Conservation (phyloP, 2,797 vertebrate genomes). For the Crocodylus rhombifer region DNA sequence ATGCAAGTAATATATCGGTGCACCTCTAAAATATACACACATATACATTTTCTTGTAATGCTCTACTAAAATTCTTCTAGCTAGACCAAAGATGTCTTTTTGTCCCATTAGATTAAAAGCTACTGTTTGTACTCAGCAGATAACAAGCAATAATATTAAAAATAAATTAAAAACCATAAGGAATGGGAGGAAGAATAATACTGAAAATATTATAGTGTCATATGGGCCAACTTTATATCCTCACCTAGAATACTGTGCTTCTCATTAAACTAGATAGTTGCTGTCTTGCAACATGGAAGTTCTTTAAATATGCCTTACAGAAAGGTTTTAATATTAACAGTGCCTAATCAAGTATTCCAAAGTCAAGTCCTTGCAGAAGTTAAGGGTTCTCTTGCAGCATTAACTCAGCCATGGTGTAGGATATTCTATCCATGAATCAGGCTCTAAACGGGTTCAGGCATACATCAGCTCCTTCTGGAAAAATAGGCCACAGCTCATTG, state of each 20-base stretch:
- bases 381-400: not conserved
- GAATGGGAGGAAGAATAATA: not conserved
- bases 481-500: not conserved
- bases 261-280: not conserved
- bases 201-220: not conserved
- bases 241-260: not conserved
- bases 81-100: not conserved
- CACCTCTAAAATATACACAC: not conserved
- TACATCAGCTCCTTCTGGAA: not conserved
- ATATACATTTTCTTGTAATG: accelerated
- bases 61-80: not conserved
- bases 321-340: no score
- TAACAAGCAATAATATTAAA: not conserved
- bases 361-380: not conserved
- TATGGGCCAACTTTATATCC: not conserved
- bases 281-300: not conserved
- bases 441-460: not conserved
- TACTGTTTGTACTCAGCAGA: not conserved
- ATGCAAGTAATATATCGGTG: accelerated
- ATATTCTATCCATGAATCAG: not conserved
- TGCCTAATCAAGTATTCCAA: not conserved
- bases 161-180: not conserved
- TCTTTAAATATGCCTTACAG: no score
- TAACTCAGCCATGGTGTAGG: not conserved
- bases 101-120: not conserved